Evolutionary conservation across 2,888 invertebrate species (phyloP).

Genomic region (Holacanthella duospinosa): DNA sequence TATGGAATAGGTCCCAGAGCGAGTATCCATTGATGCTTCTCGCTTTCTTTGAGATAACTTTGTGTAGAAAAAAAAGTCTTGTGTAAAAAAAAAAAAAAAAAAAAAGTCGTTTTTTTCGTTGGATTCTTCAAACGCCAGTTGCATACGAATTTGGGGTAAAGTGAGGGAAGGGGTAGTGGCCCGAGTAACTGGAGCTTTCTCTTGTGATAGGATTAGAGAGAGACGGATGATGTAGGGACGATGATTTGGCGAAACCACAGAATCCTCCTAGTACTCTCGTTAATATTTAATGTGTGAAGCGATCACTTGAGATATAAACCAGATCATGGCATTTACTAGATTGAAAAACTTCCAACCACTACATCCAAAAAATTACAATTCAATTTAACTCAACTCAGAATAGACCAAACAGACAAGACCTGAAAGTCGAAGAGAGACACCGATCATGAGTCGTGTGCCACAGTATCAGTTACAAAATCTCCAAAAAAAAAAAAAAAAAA

Average conservation of each 20-base stretch:
- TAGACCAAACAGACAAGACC: not conserved
- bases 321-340: slow-evolving; percentile 38
- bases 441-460: no score
- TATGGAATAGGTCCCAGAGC: slow-evolving; percentile 26
- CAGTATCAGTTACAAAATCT: no score
- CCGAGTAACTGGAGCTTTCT: no score
- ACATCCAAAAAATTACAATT: not conserved
- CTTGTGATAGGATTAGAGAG: not conserved
- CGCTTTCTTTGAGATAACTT: slow-evolving; percentile 11
- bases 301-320: slow-evolving; percentile 38
- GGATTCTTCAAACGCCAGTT: not conserved
- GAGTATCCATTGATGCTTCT: slow-evolving; percentile 32
- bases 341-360: slow-evolving; percentile 27
- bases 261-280: slow-evolving; percentile 19
- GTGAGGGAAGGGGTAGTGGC: not conserved
- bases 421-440: not conserved
- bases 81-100: slow-evolving; percentile 12
- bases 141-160: not conserved
- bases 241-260: slow-evolving; percentile 37
- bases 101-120: slow-evolving; percentile 5
- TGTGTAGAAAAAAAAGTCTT: no score
- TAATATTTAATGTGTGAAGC: slow-evolving; percentile 37
- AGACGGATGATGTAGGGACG: slow-evolving; percentile 35
- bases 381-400: slow-evolving; percentile 6
- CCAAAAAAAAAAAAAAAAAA: no score